These are phyloP conservation scores for Hipparchia sbordonii DNA, from an alignment of 2,888 invertebrate species.

Conservation along the genomic window DNA sequence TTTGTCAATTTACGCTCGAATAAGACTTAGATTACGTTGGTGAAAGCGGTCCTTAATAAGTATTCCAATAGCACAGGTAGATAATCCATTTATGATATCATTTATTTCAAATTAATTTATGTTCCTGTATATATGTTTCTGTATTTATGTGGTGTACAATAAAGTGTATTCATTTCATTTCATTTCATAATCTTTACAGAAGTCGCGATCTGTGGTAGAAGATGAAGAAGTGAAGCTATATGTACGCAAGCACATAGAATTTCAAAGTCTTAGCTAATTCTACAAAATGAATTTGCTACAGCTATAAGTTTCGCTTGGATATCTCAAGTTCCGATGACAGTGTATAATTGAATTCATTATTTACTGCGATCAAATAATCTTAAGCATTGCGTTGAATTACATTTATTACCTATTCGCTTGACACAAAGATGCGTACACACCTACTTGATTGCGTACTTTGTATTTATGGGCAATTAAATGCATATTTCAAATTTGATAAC, in stretches of 20 bases:
- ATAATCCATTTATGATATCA: too few relatives aligned
- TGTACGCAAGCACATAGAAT: not conserved
- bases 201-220: too few relatives aligned
- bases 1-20: too few relatives aligned
- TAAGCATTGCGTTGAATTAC: constrained; percentile 39
- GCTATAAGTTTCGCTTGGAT: constrained; percentile 44
- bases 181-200: too few relatives aligned
- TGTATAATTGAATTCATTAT: constrained; percentile 76
- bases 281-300: not conserved
- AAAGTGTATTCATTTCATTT: too few relatives aligned
- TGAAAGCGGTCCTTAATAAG: too few relatives aligned
- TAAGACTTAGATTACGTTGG: too few relatives aligned
- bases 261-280: not conserved
- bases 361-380: constrained; percentile 65
- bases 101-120: too few relatives aligned
- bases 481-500: constrained; percentile 30
- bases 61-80: too few relatives aligned
- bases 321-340: constrained; percentile 62
- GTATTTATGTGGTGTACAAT: too few relatives aligned
- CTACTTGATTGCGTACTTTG: constrained; percentile 34
- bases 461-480: constrained; percentile 31
- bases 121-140: too few relatives aligned
- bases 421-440: constrained; percentile 38
- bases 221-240: too few relatives aligned
- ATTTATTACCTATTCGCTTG: constrained; percentile 39